Percentiles rank a stretch among this genome's conserved stretches.
phyloP scores from a whole-genome alignment of 2,888 invertebrate species.

The Balanococcus diminutus region DNA sequence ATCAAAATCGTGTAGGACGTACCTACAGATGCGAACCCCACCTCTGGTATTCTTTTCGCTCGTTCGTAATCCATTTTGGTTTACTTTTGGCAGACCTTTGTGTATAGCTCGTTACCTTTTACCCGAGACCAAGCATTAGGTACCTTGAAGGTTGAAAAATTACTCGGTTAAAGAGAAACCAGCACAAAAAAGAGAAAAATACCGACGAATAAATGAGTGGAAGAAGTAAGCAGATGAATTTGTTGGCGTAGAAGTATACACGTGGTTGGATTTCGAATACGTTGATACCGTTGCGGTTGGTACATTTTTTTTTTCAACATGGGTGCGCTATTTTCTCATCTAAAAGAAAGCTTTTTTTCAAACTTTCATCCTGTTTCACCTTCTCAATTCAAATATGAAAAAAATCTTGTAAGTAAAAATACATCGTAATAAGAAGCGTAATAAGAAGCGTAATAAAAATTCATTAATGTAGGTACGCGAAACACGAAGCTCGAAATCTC shows the following conservation, averaged over 20 bases:
- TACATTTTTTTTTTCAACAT: not conserved
- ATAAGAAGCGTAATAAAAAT: not conserved
- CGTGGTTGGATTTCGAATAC: not conserved
- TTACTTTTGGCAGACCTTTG: no score
- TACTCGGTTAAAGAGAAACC: not conserved
- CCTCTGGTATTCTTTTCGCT: no score
- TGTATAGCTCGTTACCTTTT: not conserved
- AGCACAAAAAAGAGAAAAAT: not conserved
- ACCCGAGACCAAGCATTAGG: no score
- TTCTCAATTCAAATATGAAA: not conserved
- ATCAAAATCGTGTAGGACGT: no score
- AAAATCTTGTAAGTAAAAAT: not conserved
- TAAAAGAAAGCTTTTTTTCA: not conserved
- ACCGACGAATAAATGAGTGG: not conserved
- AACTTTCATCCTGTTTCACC: not conserved
- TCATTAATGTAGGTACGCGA: not conserved
- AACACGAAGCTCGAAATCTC: not conserved
- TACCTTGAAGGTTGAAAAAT: not conserved
- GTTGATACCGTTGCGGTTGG: not conserved
- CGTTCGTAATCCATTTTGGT: no score
- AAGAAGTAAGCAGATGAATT: slow-evolving; percentile 14
- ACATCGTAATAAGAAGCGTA: not conserved
- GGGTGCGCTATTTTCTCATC: not conserved
- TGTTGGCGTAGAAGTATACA: not conserved
- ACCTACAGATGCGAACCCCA: no score